Percentiles rank a stretch among this genome's conserved stretches.
These are phyloP conservation scores for Pampus argenteus DNA, from an alignment of 2,797 vertebrate species.

Conservation along the genomic window DNA sequence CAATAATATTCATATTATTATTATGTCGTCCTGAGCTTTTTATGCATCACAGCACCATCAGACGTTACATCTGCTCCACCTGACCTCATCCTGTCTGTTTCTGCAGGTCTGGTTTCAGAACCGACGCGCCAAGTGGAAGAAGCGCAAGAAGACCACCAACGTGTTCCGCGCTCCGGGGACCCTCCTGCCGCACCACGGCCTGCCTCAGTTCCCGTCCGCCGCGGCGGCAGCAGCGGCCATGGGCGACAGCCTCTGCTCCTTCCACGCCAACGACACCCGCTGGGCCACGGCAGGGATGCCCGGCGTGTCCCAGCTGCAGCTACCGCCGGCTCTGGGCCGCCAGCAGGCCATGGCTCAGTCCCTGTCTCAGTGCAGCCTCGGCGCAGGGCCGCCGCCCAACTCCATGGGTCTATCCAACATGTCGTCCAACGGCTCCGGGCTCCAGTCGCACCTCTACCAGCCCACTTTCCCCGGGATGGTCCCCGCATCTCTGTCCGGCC, in stretches of 20 bases:
- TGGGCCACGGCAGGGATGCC: slow-evolving; percentile 94
- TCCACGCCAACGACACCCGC: slow-evolving; percentile 97
- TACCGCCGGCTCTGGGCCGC: slow-evolving; percentile 91
- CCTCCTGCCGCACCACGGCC: slow-evolving; percentile 91
- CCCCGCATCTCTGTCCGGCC: slow-evolving; percentile 92
- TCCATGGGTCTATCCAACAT: slow-evolving; percentile 96
- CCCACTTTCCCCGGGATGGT: slow-evolving; percentile 95
- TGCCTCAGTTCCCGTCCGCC: slow-evolving; percentile 89
- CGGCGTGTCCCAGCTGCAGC: slow-evolving; percentile 93
- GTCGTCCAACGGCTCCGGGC: slow-evolving; percentile 92
- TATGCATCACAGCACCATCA: slow-evolving; percentile 8
- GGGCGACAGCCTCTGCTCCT: slow-evolving; percentile 96
- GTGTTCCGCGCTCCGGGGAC: slow-evolving; percentile 96
- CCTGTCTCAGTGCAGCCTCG: slow-evolving; percentile 95
- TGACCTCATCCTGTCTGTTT: slow-evolving; percentile 66
- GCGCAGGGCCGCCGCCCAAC: slow-evolving; percentile 91
- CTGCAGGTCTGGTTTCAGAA: slow-evolving; percentile 98
- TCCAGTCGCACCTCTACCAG: slow-evolving; percentile 98
- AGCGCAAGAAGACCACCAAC: slow-evolving; percentile 99
- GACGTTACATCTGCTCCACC: slow-evolving; percentile 63
- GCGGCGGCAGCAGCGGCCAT: slow-evolving; percentile 92
- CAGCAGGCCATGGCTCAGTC: slow-evolving; percentile 97
- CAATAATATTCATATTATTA: neutral
- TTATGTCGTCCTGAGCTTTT: slow-evolving; percentile 38
- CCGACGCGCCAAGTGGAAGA: slow-evolving; percentile 98